Base-by-base conservation (phyloP, 2,888 invertebrate species). In the Zeuzera pyrina region DNA sequence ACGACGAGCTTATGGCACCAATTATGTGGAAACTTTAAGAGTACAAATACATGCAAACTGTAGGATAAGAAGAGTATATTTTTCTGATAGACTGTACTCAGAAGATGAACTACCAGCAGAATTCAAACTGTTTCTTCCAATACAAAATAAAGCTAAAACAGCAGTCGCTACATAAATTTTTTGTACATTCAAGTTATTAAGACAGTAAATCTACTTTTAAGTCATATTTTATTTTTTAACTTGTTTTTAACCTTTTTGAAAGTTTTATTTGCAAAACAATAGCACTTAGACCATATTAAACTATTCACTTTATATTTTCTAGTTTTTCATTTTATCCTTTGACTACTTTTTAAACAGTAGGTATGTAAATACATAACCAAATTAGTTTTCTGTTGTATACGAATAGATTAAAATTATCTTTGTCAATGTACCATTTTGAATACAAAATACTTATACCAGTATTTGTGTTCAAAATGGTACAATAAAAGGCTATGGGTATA, bases 1-100 rank as follows among this genome's bases (percentile, higher is more conserved):
- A 4, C 86, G 94, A 47, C 84, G 96, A 54, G 97, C 96, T 1
- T 98, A 98, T 63, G 97, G 97, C n/a, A 96, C 96, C 8, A 95
- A 94, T 70, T 97, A 96, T 74, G 91, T 96, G 33, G 96, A 97
- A 77, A 96, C 96, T 2, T 85, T 89, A 26, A 84, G 96, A 52
- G 92, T 98, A 36, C 92, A 97, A 86, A 93, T 98, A 49, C 97
- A 98, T 78, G 97, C 97, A 23, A 98, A 98, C 74, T 97, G 97
- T 62, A 87, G 97, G 49, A 91, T 98, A 41, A 87, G 97, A 53
- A 86, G 97, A 74, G 93, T 84, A 56, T 95, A 94, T 68, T 94
- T 95, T 69, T 93, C 93, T n/a, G 94, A 95, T 69, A 87, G 96
- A 57, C 81, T 97, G 34, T 97, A 97, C 78, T 91, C 94, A 3